Evolutionary conservation across 2,888 invertebrate genomes (phyloP), one percentile per base, ranked within the genome.

Genomic region (Diloba caeruleocephala): DNA sequence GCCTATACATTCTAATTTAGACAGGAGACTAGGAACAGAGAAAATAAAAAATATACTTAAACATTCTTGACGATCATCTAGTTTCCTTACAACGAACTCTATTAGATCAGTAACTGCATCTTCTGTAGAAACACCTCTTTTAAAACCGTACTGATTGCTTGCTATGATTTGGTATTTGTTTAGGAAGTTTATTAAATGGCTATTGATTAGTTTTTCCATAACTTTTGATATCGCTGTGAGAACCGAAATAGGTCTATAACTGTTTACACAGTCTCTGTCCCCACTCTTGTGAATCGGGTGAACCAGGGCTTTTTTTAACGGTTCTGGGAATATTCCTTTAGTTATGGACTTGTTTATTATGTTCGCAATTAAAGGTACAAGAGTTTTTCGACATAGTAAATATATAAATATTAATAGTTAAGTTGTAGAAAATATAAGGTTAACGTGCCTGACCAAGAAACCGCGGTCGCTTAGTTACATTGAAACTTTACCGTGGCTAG

Each of bases 261-360:
- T n/a, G n/a, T n/a, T n/a, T n/a, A n/a, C n/a, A n/a, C n/a, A n/a
- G n/a, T n/a, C n/a, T n/a, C n/a, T n/a, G n/a, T n/a, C n/a, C n/a
- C n/a, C n/a, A n/a, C n/a, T n/a, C n/a, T n/a, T n/a, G n/a, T n/a
- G n/a, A n/a, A n/a, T n/a, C n/a, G n/a, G n/a, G n/a, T n/a, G n/a
- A n/a, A n/a, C n/a, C n/a, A n/a, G 5, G 23, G 41, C 34, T n/a
- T 9, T 49, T 8, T 49, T 42, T 1, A 41, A 36, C 2, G 41
- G 15, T 29, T 49, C 29, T 17, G 49, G 49, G 21, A 49, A 49
- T 3, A 29, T 23, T 14, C 49, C 36, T 14, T n/a, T 37, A 2
- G 9, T 10, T 8, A 45, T 31, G 1, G 45, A 37, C 8, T 2
- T 28, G 14, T 45, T 45, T 14, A 37, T 29, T 8, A 37, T 37